These are phyloP conservation scores for Erannis defoliaria DNA, from an alignment of 2,888 invertebrate species.

Conservation along the genomic window DNA sequence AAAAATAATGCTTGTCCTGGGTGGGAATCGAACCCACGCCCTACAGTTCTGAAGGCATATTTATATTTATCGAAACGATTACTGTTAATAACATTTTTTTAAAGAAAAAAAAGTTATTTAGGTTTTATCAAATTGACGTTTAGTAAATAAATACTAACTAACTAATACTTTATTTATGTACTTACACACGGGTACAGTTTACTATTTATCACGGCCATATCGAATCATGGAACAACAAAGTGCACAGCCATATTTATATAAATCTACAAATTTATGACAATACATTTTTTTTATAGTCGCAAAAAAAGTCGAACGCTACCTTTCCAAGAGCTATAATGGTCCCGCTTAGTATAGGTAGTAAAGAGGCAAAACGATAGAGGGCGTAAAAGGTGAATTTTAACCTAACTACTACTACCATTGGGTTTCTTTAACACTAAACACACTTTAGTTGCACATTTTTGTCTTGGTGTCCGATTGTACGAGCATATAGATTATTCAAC, in stretches of 20 bases:
- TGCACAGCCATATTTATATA: conserved; percentile 46
- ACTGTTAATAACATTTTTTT: too few relatives aligned
- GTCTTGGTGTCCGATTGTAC: conserved; percentile 64
- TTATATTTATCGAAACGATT: too few relatives aligned
- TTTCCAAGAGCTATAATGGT: conserved; percentile 43
- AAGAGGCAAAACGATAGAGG: conserved; percentile 55
- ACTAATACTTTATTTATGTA: conserved; percentile 19
- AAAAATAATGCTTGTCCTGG: too few relatives aligned
- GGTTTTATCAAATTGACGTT: conserved; percentile 39
- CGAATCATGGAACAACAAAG: conserved; percentile 31
- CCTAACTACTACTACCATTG: conserved; percentile 61
- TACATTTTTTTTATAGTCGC: conserved; percentile 32
- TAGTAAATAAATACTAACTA: conserved; percentile 31
- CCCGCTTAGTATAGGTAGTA: conserved; percentile 52
- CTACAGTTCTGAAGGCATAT: conserved; percentile 13
- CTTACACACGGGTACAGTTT: conserved; percentile 20
- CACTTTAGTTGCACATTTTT: conserved; percentile 57
- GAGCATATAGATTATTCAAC: background rate
- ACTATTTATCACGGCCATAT: conserved; percentile 30
- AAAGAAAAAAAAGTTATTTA: too few relatives aligned
- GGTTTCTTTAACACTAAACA: conserved; percentile 59
- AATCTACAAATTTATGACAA: conserved; percentile 38
- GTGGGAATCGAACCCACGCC: too few relatives aligned
- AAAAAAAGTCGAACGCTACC: conserved; percentile 45
- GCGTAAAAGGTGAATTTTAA: conserved; percentile 54